Base-by-base conservation (phyloP, 2,113 vertebrate genomes). In the Epinephelus moara region DNA sequence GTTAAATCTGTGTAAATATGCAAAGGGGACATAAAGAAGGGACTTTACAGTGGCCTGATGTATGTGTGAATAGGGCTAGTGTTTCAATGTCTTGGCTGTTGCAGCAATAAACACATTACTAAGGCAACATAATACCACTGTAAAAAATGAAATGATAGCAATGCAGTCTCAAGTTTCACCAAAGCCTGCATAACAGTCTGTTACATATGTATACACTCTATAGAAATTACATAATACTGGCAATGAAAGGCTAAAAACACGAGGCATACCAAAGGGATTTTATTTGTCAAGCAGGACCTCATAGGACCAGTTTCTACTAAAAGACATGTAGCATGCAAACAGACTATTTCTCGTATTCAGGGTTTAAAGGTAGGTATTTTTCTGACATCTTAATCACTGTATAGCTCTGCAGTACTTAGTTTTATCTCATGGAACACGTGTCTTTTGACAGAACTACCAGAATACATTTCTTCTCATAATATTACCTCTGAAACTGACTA, bases 271-370 rank as follows among this genome's bases (percentile, higher is more conserved):
- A 37, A 25, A 1, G 60, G 63, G 69, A 68, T 84, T 81, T 25
- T 66, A 42, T 86, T 82, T 81, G 74, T 84, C 85, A 85, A 81
- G 82, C 78, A 83, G 45, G 62, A 59, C 53, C 60, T 81, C 60
- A 62, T 77, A 70, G 76, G 76, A 61, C 37, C 19, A 21, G 52
- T 27, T 40, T 52, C 81, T 61, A 15, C 59, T 73, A 60, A 55
- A 40, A 40, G 19, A 63, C 61, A 78, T 21, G 50, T 33, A 57
- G 45, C 25, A 50, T 33, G 21, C 61, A 80, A 71, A 77, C 71
- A 50, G 17, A 11, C 30, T 25, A 11, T 14, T 60, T 63, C 56
- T 76, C 52, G 52, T 66, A 52, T 79, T 70, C 10, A 25, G 25
- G 25, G 19, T 23, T 55, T 47, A 56, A 50, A 45, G 19, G 53